A percentile compares a stretch with the other conserved stretches of the same genome.
Conservation (phyloP, 1,140 invertebrate species). For the Copidosoma floridanum region DNA sequence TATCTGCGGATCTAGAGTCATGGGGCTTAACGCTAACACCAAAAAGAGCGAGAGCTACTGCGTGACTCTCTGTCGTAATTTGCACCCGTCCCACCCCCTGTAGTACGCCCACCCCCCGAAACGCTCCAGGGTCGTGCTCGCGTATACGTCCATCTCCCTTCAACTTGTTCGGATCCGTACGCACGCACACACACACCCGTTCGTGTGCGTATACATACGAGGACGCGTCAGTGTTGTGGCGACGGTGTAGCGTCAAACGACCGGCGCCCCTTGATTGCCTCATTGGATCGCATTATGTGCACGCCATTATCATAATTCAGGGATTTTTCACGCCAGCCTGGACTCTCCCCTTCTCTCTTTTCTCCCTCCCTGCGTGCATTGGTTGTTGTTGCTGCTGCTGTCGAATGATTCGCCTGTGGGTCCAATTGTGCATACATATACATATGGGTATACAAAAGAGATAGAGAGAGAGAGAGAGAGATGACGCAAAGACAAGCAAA, state of each 20-base stretch:
- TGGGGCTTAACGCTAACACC: constrained; percentile 23
- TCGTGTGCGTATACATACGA: constrained; percentile 24
- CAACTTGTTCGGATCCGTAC: too few relatives aligned
- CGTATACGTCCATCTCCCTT: too few relatives aligned
- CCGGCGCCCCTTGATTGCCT: constrained; percentile 54
- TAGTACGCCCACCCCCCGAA: background rate
- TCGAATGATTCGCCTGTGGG: background rate
- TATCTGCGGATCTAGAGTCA: constrained; percentile 23
- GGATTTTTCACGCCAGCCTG: constrained; percentile 45
- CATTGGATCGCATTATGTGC: constrained; percentile 57
- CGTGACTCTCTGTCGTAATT: too few relatives aligned
- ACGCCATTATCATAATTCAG: constrained; percentile 57
- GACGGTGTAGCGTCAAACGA: constrained; percentile 35
- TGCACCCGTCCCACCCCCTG: constrained; percentile 6
- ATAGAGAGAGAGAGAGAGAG: constrained; percentile 4
- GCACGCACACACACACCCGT: constrained; percentile 26
- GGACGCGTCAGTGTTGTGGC: too few relatives aligned
- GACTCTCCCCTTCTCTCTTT: background rate
- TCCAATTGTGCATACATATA: background rate
- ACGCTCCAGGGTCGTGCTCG: too few relatives aligned
- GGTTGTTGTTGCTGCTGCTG: too few relatives aligned
- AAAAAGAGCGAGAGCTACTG: too few relatives aligned
- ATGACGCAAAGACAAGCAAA: background rate
- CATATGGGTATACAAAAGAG: background rate
- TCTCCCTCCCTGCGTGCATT: background rate